A percentile compares a stretch with the other conserved stretches of the same genome.
Conservation (phyloP, 2,888 invertebrate species). For the Eupithecia abbreviata region DNA sequence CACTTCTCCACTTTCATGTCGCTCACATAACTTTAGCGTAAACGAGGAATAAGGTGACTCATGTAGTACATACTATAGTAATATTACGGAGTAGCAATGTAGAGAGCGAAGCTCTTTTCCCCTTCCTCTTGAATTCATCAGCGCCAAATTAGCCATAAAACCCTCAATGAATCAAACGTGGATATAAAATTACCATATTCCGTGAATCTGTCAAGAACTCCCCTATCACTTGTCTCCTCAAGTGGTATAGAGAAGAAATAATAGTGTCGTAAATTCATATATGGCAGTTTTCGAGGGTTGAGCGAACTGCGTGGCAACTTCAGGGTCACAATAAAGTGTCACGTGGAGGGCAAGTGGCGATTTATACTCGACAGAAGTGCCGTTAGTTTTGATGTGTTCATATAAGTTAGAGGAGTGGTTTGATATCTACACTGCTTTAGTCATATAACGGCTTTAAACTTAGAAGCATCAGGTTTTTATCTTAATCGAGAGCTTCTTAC, state of each 20-base stretch:
- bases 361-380: conserved; percentile 52
- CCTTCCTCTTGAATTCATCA: conserved; percentile 12
- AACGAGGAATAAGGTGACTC: neutral
- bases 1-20: neutral
- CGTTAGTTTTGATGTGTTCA: conserved; percentile 27
- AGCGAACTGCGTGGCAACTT: conserved; percentile 63
- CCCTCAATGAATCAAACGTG: conserved; percentile 24
- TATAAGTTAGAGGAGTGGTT: conserved; percentile 10
- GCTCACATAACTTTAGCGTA: neutral
- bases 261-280: conserved; percentile 71
- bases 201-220: conserved; percentile 48
- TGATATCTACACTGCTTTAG: conserved; percentile 1
- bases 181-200: conserved; percentile 47
- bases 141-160: conserved; percentile 20
- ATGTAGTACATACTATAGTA: neutral
- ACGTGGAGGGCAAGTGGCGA: conserved; percentile 59
- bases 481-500: neutral
- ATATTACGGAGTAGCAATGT: neutral
- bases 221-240: conserved; percentile 50
- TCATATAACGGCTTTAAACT: neutral
- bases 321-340: conserved; percentile 72
- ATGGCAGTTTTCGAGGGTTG: conserved; percentile 63
- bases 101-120: neutral
- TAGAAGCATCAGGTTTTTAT: neutral
- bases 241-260: conserved; percentile 55